Conservation (phyloP, 2,113 vertebrate genomes). For the Laterallus jamaicensis region DNA sequence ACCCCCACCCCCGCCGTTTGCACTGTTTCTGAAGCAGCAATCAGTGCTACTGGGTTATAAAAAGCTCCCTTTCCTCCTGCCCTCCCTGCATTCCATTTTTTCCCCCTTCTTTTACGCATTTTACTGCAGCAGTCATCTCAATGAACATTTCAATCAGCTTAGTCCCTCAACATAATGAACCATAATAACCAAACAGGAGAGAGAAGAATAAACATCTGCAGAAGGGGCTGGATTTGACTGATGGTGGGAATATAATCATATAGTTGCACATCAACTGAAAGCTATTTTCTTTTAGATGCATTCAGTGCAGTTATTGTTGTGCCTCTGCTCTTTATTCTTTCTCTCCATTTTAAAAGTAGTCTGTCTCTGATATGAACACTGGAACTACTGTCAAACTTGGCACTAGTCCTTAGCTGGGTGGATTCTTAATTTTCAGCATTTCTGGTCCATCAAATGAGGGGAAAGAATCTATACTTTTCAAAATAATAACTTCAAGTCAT, state of each 20-base stretch:
- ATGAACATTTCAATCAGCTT: slow-evolving; percentile 78
- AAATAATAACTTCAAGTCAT: not conserved
- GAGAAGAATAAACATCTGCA: slow-evolving; percentile 74
- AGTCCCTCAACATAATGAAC: slow-evolving; percentile 76
- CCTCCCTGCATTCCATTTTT: slow-evolving; percentile 8
- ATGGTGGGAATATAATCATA: slow-evolving; percentile 55
- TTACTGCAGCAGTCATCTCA: slow-evolving; percentile 72
- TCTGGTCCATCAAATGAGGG: not conserved
- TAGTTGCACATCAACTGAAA: slow-evolving; percentile 38
- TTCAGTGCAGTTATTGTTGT: slow-evolving; percentile 30
- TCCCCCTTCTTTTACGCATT: slow-evolving; percentile 19
- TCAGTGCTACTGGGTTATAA: slow-evolving; percentile 53
- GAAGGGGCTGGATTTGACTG: slow-evolving; percentile 57
- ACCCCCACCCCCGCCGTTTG: slow-evolving; percentile 26
- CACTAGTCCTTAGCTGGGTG: not conserved
- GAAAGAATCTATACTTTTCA: not conserved
- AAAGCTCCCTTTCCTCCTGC: slow-evolving; percentile 48
- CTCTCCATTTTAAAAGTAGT: slow-evolving; percentile 36
- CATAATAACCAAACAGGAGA: slow-evolving; percentile 73
- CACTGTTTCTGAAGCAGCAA: slow-evolving; percentile 46
- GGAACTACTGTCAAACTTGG: not conserved
- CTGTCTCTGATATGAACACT: not conserved
- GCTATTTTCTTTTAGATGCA: slow-evolving; percentile 60
- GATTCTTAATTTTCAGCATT: not conserved
- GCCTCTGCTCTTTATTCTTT: slow-evolving; percentile 27